Percentiles rank a stretch among this genome's conserved stretches.
Conservation (phyloP, 2,797 vertebrate genomes). For the Aulostomus chinensis region DNA sequence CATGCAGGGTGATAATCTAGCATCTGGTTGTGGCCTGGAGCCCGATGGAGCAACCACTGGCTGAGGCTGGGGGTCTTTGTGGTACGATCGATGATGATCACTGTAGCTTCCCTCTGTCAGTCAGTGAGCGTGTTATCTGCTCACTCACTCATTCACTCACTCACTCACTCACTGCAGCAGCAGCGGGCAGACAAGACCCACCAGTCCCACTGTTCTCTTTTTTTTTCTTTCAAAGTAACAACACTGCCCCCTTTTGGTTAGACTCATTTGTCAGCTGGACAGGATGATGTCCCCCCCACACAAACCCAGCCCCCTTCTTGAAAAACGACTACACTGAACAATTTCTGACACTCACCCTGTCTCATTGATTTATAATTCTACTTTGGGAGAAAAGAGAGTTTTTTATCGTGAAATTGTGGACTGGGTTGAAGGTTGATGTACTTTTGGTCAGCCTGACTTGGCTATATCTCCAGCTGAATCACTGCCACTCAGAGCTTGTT, state of each 20-base stretch:
- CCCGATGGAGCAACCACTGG: slow-evolving; percentile 49
- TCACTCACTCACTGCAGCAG: slow-evolving; percentile 64
- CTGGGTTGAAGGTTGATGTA: slow-evolving; percentile 72
- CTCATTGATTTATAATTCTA: slow-evolving; percentile 77
- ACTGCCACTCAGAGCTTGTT: slow-evolving; percentile 78
- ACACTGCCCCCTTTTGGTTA: slow-evolving; percentile 84
- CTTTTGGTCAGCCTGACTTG: slow-evolving; percentile 69
- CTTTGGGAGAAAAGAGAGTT: slow-evolving; percentile 45
- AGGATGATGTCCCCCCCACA: slow-evolving; percentile 58
- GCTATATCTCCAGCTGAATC: slow-evolving; percentile 70
- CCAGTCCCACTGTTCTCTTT: slow-evolving; percentile 28
- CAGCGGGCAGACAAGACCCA: slow-evolving; percentile 48
- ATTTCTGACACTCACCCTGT: slow-evolving; percentile 64
- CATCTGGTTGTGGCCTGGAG: slow-evolving; percentile 51
- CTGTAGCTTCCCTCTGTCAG: slow-evolving; percentile 77
- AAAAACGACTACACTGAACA: slow-evolving; percentile 63
- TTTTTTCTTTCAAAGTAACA: slow-evolving; percentile 67
- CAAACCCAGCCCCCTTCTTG: too few relatives aligned
- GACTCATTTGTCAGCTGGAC: slow-evolving; percentile 41
- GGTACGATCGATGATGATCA: slow-evolving; percentile 75
- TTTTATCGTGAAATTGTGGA: slow-evolving; percentile 27
- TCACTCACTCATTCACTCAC: slow-evolving; percentile 44
- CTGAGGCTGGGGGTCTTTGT: slow-evolving; percentile 53
- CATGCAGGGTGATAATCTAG: slow-evolving; percentile 60
- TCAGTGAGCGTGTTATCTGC: slow-evolving; percentile 72